Evolutionary conservation across 2,113 vertebrate species (phyloP).

Genomic region (Archilochus colubris): DNA sequence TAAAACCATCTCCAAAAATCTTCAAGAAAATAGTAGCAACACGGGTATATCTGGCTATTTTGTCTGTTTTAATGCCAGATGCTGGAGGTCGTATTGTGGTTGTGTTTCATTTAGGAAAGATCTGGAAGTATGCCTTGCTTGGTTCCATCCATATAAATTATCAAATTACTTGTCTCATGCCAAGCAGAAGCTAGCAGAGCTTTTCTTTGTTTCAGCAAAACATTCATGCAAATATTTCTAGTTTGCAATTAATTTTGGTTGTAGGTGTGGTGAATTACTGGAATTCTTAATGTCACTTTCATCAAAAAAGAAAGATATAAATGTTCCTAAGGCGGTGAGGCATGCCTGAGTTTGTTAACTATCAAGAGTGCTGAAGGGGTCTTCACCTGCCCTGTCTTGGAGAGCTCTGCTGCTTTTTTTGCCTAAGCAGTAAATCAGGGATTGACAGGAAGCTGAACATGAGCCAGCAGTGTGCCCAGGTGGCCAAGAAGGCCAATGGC

Average conservation of each 20-base stretch:
- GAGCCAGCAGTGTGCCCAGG: no score
- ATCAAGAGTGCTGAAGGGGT: not conserved
- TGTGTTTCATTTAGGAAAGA: not conserved
- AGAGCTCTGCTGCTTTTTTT: not conserved
- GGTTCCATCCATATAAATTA: not conserved
- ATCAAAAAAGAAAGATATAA: not conserved
- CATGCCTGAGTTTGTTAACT: not conserved
- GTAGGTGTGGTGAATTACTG: not conserved
- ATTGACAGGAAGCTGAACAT: no score
- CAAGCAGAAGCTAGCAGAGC: not conserved
- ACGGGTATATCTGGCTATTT: not conserved
- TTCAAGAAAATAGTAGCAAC: not conserved
- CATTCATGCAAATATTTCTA: not conserved
- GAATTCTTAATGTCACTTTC: not conserved
- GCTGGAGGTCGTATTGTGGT: not conserved
- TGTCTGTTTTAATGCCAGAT: not conserved
- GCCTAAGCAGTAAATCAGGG: not conserved
- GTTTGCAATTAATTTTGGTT: not conserved
- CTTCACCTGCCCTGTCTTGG: not conserved
- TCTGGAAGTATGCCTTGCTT: not conserved
- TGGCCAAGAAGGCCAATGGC: no score
- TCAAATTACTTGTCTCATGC: not conserved
- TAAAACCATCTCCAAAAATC: not conserved
- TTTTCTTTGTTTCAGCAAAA: slow-evolving; percentile 14
- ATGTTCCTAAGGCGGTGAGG: not conserved